Base-by-base conservation (phyloP, 2,888 invertebrate species). In the Teleiodes luculella region DNA sequence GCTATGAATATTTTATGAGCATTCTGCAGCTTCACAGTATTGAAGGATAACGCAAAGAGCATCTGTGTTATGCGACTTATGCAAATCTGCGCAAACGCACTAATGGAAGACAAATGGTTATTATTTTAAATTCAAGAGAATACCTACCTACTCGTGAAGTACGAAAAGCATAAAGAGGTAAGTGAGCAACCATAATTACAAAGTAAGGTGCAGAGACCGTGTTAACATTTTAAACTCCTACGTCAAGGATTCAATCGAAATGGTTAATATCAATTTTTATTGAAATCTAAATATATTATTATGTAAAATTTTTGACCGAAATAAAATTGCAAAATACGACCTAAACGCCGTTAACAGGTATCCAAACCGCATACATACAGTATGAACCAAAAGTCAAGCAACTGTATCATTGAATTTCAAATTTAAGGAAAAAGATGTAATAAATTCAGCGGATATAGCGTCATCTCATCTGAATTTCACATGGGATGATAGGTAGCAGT, bases 21-120 rank as follows among this genome's bases (percentile, higher is more conserved):
- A 35, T 46, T 14, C 46, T 14, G 14, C 6, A 14, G 33, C n/a
- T 33, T n/a, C 37, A 13, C 18, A 37, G 33, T 28, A 43, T 43
- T 43, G 43, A 35, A 35, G 16, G 48, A 35, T 35, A 48, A 48
- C 18, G 11, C 18, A 13, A 48, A 33, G 30, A 47, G 47, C 45
- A 45, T 45, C 14, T 45, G 46, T 30, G 48, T 18, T 30, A 47
- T 20, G 50, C 37, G 16, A 37, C n/a, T 68, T 64, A 67, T 68
- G 61, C 60, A 62, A 60, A 67, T 66, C 56, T 52, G 39, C 56
- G 53, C 59, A 58, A 60, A 57, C 53, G 59, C 59, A 24, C 59
- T 63, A 63, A 63, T 64, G 62, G 59, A 60, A 62, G 57, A 60
- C 51, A 58, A 57, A 63, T 55, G 58, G 18, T 28, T 43, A 18